Conservation (phyloP, 2,113 vertebrate genomes). For the Polypterus bichir region DNA sequence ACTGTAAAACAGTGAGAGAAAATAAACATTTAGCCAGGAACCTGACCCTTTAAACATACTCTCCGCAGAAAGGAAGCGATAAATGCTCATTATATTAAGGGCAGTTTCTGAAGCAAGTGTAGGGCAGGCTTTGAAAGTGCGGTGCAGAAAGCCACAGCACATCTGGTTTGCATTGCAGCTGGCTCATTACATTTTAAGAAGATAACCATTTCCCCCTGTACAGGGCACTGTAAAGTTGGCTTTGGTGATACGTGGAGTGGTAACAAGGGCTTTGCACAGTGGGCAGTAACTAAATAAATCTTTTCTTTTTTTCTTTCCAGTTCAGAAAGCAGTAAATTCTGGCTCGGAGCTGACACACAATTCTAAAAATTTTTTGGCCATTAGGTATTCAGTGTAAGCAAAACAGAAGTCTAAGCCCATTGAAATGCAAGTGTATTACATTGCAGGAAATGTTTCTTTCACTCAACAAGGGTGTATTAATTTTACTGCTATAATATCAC, state of each 20-base stretch:
- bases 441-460: no score
- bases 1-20: conserved; percentile 65
- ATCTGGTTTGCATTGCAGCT: conserved; percentile 52
- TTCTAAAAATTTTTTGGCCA: neutral
- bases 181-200: conserved; percentile 39
- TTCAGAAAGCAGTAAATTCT: conserved; percentile 35
- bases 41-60: conserved; percentile 40
- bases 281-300: conserved; percentile 33
- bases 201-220: conserved; percentile 40
- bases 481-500: no score
- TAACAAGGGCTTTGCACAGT: conserved; percentile 29
- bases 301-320: conserved; percentile 27
- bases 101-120: conserved; percentile 33
- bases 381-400: neutral
- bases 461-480: no score
- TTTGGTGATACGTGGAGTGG: conserved; percentile 27
- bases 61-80: conserved; percentile 38
- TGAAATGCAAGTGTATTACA: neutral
- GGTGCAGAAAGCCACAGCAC: conserved; percentile 47
- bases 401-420: neutral
- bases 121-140: conserved; percentile 32
- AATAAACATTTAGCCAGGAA: conserved; percentile 62
- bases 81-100: conserved; percentile 54
- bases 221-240: conserved; percentile 29
- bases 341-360: neutral